Conservation (phyloP, 1,140 invertebrate species). For the Drosophila aff. region DNA sequence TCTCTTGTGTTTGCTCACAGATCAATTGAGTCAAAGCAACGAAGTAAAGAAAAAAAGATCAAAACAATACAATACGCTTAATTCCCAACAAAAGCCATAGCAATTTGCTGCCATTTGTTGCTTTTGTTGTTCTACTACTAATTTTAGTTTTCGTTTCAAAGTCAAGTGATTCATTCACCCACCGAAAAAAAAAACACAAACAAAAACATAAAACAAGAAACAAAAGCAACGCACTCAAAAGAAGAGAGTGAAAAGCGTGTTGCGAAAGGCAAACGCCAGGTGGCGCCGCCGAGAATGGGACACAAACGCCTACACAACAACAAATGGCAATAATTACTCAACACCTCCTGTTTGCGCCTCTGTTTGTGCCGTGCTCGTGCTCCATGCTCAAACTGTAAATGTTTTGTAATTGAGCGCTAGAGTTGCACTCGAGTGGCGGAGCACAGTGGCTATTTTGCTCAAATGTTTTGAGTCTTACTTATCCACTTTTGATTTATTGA, state of each 20-base stretch:
- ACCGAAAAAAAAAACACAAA: slow-evolving; percentile 39
- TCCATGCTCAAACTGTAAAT: slow-evolving; percentile 31
- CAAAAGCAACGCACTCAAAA: slow-evolving; percentile 21
- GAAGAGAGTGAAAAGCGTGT: slow-evolving; percentile 23
- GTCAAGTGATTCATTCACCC: slow-evolving; percentile 73
- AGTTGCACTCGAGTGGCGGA: background rate
- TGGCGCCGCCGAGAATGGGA: slow-evolving; percentile 14
- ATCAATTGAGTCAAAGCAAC: slow-evolving; percentile 23
- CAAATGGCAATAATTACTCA: slow-evolving; percentile 73
- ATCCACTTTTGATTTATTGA: too few species aligned
- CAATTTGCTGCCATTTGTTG: slow-evolving; percentile 38
- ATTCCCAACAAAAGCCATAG: slow-evolving; percentile 32
- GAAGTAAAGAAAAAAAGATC: slow-evolving; percentile 21
- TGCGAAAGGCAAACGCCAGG: slow-evolving; percentile 28
- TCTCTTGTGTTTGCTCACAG: slow-evolving; percentile 14
- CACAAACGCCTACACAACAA: slow-evolving; percentile 30
- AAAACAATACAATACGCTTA: slow-evolving; percentile 47
- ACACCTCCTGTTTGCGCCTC: slow-evolving; percentile 47
- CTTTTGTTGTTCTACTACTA: slow-evolving; percentile 58
- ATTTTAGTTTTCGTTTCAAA: slow-evolving; percentile 82
- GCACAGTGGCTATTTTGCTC: background rate
- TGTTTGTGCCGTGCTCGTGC: slow-evolving; percentile 26
- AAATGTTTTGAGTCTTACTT: background rate
- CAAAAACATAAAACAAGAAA: slow-evolving; percentile 30
- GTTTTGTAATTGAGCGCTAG: slow-evolving; percentile 57